phyloP scores from a whole-genome alignment of 2,113 vertebrate species.

The Rhinopithecus roxellana region DNA sequence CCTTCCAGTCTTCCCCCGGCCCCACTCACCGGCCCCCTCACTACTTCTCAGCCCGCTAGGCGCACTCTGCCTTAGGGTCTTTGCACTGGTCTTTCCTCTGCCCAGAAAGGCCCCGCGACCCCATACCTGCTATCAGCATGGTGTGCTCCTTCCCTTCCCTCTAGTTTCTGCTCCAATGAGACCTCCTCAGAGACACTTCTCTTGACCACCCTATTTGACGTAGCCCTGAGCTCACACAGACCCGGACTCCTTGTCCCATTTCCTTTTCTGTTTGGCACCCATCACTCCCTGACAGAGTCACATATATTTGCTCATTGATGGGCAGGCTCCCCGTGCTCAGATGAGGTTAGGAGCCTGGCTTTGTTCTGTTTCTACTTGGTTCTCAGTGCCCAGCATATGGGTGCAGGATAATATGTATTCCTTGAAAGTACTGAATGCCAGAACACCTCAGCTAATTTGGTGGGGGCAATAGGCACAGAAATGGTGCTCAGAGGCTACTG shows the following conservation, averaged over 20 bases:
- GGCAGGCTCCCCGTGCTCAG: background rate
- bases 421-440: background rate
- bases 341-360: background rate
- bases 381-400: background rate
- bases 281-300: background rate
- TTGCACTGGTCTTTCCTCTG: background rate
- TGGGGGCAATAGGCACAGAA: background rate
- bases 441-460: background rate
- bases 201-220: background rate
- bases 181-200: background rate
- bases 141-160: background rate
- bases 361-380: background rate
- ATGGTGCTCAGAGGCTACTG: background rate
- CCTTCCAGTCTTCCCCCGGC: background rate
- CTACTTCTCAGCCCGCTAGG: background rate
- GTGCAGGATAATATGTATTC: background rate
- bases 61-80: background rate
- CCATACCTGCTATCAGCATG: too few relatives aligned
- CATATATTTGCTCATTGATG: background rate
- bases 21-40: background rate
- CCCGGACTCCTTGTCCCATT: background rate
- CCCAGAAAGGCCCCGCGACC: background rate
- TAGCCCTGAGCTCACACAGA: background rate
- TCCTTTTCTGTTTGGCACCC: background rate
- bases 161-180: background rate